Evolutionary conservation across 2,888 invertebrate genomes (phyloP), one percentile per base, ranked within the genome.

Genomic region (Hirtodrosophila histrioides): DNA sequence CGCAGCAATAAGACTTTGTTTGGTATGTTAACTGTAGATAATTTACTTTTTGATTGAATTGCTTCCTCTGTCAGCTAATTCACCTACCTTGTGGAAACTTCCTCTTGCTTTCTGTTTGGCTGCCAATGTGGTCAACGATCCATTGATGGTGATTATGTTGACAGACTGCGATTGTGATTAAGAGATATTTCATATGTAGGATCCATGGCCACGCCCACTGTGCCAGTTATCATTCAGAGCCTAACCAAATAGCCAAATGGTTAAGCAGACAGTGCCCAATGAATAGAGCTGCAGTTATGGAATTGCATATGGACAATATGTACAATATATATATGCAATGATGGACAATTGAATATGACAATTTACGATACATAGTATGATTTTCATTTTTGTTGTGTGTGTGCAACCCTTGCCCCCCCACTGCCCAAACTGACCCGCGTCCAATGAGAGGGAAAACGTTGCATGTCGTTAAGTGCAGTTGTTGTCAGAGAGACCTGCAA

Each of bases 401-500:
- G n/a, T n/a, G n/a, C n/a, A n/a, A n/a, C n/a, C n/a, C n/a, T n/a
- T n/a, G n/a, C n/a, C n/a, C n/a, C n/a, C 17, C 36, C 45, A 51
- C 17, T 23, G 5, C n/a, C 36, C 45, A n/a, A 50, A 50, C 39
- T 76, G 84, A 73, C 53, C 77, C 45, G 50, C 51, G 62, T 49
- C 64, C 69, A 64, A 67, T 70, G 70, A 41, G 63, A 69, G 64
- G 65, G 66, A 79, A 80, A 84, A 69, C 69, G 79, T 83, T 88
- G 83, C 83, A 83, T 83, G 83, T 82, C 88, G 69, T 69, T 87
- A 83, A 83, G 71, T 83, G 83, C 88, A 82, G 65, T 78, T 69
- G 69, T 63, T 69, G 88, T 74, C 70, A 60, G 57, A 49, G 65
- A 88, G 72, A 81, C 70, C 83, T 64, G 78, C 80, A 88, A 87